Evolutionary conservation across 2,113 vertebrate species (phyloP), one percentile per base, ranked within the genome.

Genomic region (Eulemur macaco): DNA sequence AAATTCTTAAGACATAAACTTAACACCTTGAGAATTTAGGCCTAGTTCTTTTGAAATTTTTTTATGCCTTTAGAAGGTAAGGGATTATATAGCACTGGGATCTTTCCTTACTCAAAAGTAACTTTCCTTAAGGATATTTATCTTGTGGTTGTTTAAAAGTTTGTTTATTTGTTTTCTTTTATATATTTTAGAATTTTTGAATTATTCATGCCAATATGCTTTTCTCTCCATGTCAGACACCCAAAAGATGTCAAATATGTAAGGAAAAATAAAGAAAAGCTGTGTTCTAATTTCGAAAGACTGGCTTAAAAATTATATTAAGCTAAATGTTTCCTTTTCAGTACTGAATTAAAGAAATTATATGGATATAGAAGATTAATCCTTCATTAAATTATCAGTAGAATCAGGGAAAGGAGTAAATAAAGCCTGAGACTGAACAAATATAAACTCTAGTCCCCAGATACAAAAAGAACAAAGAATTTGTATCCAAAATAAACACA

Each of bases 11-110:
- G 83, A 95, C 60, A 92, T 94, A 92, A 87, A 97, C 86, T 89
- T 95, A 95, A 94, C 86, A 95, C 89, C 86, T 97, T 93, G 58
- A 92, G 86, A 93, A 93, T 92, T 86, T 83, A 91, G 74, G 64
- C 45, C 58, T 94, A 86, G 88, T 82, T 47, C 54, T 96, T 95
- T 86, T 95, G 93, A 93, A 78, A 94, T 94, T 93, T 81, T 91
- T 94, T 96, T 93, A 93, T 37, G 39, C 15, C 45, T 83, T 91
- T 91, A 91, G 68, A 96, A 96, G 56, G 50, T 94, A 89, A 93
- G 29, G 20, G 71, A 91, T 93, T 95, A 89, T 95, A 89, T 71
- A 73, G 54, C 47, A 91, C 60, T 23, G n/a, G 93, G 76, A 47
- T 52, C 84, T 95, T 76, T 86, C 29, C 89, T 92, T 91, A 45